phyloP scores from a whole-genome alignment of 1,140 invertebrate species.

The Glossosoma conforme region DNA sequence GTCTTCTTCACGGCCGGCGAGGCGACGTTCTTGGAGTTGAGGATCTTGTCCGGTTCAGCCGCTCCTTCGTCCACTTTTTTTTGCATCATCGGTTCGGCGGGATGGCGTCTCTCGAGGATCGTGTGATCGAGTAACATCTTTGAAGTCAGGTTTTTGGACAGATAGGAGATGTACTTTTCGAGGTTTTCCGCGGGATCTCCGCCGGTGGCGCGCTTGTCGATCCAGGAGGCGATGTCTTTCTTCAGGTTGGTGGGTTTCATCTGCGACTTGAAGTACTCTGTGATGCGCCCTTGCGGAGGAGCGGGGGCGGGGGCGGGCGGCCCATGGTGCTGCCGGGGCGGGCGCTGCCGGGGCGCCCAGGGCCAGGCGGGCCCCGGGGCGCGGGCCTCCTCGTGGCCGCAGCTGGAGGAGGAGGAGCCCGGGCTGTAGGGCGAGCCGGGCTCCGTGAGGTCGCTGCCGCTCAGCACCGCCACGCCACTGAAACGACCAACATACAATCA shows the following conservation, averaged over 20 bases:
- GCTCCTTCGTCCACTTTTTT: slow-evolving; percentile 25
- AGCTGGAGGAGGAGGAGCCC: slow-evolving; percentile 45
- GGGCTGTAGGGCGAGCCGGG: slow-evolving; percentile 75
- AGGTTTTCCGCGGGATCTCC: slow-evolving; percentile 44
- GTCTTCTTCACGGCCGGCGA: too few relatives aligned
- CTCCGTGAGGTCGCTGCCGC: slow-evolving; percentile 53
- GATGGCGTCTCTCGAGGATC: too few relatives aligned
- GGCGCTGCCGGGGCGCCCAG: not conserved
- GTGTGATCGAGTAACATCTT: slow-evolving; percentile 43
- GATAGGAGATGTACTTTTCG: slow-evolving; percentile 47
- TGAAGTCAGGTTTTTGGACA: slow-evolving; percentile 47
- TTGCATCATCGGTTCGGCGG: slow-evolving; percentile 19
- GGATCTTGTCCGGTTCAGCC: slow-evolving; percentile 29
- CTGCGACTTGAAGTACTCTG: slow-evolving; percentile 76
- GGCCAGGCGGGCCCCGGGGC: slow-evolving; percentile 39
- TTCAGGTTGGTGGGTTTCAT: slow-evolving; percentile 62
- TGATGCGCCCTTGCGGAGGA: slow-evolving; percentile 61
- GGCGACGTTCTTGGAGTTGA: slow-evolving; percentile 34
- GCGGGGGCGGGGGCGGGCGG: slow-evolving; percentile 54
- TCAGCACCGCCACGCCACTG: slow-evolving; percentile 49
- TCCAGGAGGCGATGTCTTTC: slow-evolving; percentile 37
- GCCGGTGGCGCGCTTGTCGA: slow-evolving; percentile 35
- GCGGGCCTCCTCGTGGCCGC: slow-evolving; percentile 45
- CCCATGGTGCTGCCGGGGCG: slow-evolving; percentile 61
- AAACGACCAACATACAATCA: too few relatives aligned